These are phyloP conservation scores for Squalus acanthias DNA, from an alignment of 2,797 vertebrate species.

Conservation along the genomic window DNA sequence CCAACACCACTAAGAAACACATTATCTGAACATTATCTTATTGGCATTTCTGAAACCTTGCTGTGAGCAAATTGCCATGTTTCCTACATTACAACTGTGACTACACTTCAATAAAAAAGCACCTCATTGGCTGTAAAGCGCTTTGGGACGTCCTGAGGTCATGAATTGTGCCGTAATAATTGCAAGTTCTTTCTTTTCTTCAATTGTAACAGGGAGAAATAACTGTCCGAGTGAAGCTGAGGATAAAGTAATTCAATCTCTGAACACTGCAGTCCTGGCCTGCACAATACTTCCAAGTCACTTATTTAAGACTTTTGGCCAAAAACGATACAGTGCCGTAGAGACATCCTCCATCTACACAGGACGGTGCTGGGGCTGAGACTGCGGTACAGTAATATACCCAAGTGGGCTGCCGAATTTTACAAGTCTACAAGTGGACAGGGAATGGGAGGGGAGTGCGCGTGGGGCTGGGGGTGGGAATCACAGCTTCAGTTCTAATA, in stretches of 20 bases:
- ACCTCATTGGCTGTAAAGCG: background rate
- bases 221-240: background rate
- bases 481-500: background rate
- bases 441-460: background rate
- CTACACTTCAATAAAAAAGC: too few relatives aligned
- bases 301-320: too few relatives aligned
- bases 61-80: background rate
- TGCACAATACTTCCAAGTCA: too few relatives aligned
- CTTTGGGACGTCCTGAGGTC: background rate
- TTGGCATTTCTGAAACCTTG: background rate
- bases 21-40: background rate
- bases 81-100: background rate
- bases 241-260: background rate
- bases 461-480: background rate
- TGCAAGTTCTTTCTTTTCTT: background rate
- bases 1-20: too few relatives aligned
- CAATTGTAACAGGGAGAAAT: background rate
- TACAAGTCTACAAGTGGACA: background rate
- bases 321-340: too few relatives aligned
- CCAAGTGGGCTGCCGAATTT: too few relatives aligned
- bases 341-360: too few relatives aligned
- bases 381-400: too few relatives aligned
- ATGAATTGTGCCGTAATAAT: background rate
- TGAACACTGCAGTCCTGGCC: background rate
- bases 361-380: too few relatives aligned